Conservation (phyloP, 2,797 vertebrate genomes). For the Danionella dracula region DNA sequence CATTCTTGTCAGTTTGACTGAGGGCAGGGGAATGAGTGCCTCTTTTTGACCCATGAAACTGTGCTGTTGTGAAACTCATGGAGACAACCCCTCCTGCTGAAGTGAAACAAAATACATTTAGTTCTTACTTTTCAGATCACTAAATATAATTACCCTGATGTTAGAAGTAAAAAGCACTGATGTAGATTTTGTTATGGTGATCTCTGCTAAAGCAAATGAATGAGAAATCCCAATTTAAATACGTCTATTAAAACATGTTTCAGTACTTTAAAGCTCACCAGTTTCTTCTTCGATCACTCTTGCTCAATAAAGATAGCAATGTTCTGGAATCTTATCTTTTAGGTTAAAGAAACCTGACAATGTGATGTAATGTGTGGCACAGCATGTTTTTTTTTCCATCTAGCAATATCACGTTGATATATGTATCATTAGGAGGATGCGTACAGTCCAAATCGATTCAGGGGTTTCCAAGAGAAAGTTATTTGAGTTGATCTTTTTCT, state of each 20-base stretch:
- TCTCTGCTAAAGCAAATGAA: slow-evolving; percentile 1
- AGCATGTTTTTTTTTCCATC: slow-evolving; percentile 14
- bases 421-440: neutral
- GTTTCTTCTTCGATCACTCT: slow-evolving; percentile 40
- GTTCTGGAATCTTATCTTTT: neutral
- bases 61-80: too few relatives aligned
- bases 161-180: neutral
- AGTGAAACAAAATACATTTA: too few relatives aligned
- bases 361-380: neutral
- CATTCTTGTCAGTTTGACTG: neutral
- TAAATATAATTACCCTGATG: slow-evolving; percentile 10
- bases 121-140: too few relatives aligned
- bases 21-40: too few relatives aligned
- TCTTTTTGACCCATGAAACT: too few relatives aligned
- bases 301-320: neutral
- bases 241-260: neutral
- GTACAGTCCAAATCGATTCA: neutral
- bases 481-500: too few relatives aligned
- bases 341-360: neutral
- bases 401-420: neutral
- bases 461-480: too few relatives aligned
- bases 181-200: neutral
- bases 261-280: slow-evolving; percentile 16
- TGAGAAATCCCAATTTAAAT: neutral
- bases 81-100: too few relatives aligned